These are phyloP conservation scores for Galago senegalensis DNA, from an alignment of 2,797 vertebrate species.

Conservation along the genomic window DNA sequence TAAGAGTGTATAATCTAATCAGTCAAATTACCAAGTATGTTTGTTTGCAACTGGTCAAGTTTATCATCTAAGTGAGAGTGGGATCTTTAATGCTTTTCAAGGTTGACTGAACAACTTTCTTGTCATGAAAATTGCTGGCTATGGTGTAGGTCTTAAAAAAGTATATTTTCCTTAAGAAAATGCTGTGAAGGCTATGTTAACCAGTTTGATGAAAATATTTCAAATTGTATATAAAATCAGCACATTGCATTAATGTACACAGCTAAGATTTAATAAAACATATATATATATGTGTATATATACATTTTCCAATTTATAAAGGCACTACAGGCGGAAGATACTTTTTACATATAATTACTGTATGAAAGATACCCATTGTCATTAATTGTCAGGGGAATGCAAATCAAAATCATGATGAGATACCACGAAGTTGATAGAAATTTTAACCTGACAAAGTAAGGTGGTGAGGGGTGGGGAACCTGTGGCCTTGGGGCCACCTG, in stretches of 20 bases:
- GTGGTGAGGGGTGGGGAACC: background rate
- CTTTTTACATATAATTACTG: background rate
- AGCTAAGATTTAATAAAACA: no score
- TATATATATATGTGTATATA: background rate
- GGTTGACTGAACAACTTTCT: background rate
- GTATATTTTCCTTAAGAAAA: no score
- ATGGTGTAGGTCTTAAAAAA: background rate
- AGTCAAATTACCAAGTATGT: background rate
- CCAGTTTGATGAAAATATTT: no score
- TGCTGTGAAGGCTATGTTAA: no score
- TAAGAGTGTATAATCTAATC: slow-evolving; percentile 6
- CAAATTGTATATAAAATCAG: no score
- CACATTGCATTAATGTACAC: no score
- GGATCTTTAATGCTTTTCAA: slow-evolving; percentile 28
- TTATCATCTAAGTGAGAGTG: background rate
- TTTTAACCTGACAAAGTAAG: background rate
- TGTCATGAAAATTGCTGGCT: background rate
- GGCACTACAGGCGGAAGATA: background rate
- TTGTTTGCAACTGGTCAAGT: background rate
- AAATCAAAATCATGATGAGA: slow-evolving; percentile 20
- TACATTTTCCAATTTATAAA: slow-evolving; percentile 38
- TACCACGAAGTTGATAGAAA: background rate
- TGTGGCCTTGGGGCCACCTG: background rate
- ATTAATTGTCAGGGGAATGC: slow-evolving; percentile 54
- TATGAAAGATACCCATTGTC: background rate